These are phyloP conservation scores for Tetranychus piercei DNA, from an alignment of 2,888 invertebrate genomes.

Conservation along the genomic window DNA sequence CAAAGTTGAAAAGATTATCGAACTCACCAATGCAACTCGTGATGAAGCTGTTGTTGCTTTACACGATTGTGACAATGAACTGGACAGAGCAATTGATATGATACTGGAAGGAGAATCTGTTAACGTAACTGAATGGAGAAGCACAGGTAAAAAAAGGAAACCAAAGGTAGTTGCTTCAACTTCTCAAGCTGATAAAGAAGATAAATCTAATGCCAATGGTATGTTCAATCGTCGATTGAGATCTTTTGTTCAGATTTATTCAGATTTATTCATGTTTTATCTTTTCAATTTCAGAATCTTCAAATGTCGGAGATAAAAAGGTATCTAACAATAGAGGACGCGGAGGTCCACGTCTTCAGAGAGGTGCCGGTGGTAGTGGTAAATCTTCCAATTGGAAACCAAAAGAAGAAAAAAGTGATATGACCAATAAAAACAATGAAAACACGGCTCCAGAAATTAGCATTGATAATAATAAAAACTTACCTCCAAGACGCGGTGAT, in stretches of 20 bases:
- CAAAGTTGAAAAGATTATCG: conserved; percentile 59
- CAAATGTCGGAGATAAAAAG: background rate
- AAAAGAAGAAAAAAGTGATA: conserved; percentile 2
- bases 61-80: conserved; percentile 77
- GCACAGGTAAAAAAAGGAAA: conserved; percentile 69
- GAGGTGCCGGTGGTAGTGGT: background rate
- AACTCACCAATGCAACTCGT: conserved; percentile 69
- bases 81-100: conserved; percentile 60
- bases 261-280: background rate
- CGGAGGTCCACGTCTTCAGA: background rate
- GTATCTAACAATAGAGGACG: background rate
- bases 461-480: background rate
- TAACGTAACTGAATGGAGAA: conserved; percentile 53
- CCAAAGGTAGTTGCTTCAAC: conserved; percentile 27
- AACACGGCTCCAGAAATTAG: background rate
- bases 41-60: conserved; percentile 80
- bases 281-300: background rate
- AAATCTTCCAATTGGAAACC: conserved; percentile 4
- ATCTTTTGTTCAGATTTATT: background rate
- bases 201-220: conserved; percentile 5
- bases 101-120: conserved; percentile 50
- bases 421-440: background rate
- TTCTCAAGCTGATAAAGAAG: background rate
- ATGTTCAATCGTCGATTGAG: background rate
- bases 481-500: conserved; percentile 10